Evolutionary conservation across 2,797 vertebrate species (phyloP).

Genomic region (Austrolebias charrua): DNA sequence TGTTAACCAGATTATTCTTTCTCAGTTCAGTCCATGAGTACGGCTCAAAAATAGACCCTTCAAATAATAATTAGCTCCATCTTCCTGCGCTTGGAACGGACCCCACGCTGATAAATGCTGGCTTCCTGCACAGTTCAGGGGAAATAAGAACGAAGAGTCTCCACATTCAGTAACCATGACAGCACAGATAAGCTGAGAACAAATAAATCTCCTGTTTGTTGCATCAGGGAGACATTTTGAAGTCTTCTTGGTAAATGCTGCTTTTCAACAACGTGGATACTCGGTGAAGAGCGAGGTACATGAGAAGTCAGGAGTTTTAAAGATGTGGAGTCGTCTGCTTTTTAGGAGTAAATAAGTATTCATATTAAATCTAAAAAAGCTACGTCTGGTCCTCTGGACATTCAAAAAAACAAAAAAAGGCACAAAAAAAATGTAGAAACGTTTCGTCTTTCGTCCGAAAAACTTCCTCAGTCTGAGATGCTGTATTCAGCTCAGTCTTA

Average conservation of each 20-base stretch:
- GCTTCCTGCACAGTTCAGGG: background rate
- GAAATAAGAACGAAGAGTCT: too few relatives aligned
- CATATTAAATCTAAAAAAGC: too few relatives aligned
- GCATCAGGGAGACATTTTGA: too few relatives aligned
- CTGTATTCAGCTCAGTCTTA: too few relatives aligned
- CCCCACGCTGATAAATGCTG: background rate
- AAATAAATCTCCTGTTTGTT: background rate
- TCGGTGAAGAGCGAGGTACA: background rate
- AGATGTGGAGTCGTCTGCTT: background rate
- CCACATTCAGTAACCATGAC: background rate
- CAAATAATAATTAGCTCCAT: background rate
- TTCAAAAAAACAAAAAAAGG: too few relatives aligned
- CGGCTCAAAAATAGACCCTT: too few relatives aligned
- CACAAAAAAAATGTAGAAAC: too few relatives aligned
- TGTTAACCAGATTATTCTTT: too few relatives aligned
- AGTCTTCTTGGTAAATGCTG: background rate
- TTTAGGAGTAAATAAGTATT: slow-evolving; percentile 31
- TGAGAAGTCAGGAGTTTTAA: background rate
- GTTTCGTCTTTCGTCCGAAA: too few relatives aligned
- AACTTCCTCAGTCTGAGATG: too few relatives aligned
- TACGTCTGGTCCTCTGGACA: too few relatives aligned
- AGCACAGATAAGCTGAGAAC: background rate
- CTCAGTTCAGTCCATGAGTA: too few relatives aligned
- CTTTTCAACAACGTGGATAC: background rate
- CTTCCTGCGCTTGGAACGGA: background rate